These are phyloP conservation scores for Forbesichthys agassizii DNA, from an alignment of 2,113 vertebrate genomes.

Conservation along the genomic window DNA sequence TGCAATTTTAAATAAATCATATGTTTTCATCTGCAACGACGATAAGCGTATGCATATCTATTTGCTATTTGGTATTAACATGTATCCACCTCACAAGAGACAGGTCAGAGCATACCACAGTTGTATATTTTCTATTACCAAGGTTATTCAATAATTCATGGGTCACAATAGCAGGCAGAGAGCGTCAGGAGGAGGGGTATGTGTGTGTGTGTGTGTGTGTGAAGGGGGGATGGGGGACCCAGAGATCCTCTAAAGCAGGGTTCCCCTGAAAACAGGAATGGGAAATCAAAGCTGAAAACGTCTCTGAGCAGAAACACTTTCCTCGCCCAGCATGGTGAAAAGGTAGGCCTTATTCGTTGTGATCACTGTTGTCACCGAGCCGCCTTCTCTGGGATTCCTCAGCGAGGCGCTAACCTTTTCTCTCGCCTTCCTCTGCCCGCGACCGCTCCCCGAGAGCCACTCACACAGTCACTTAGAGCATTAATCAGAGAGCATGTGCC, in stretches of 20 bases:
- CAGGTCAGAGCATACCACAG: conserved; percentile 68
- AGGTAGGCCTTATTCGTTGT: conserved; percentile 61
- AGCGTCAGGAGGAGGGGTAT: conserved; percentile 14
- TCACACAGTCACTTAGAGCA: conserved; percentile 87
- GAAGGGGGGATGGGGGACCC: conserved; percentile 29
- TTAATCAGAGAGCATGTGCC: conserved; percentile 85
- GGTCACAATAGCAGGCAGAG: conserved; percentile 72
- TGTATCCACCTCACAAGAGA: conserved; percentile 52
- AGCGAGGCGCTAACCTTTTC: conserved; percentile 84
- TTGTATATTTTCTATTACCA: conserved; percentile 79
- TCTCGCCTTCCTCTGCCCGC: conserved; percentile 60
- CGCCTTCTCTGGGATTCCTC: conserved; percentile 68
- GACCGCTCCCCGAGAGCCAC: conserved; percentile 76
- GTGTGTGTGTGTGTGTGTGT: background rate
- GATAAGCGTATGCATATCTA: conserved; percentile 58
- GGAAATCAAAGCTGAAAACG: conserved; percentile 59
- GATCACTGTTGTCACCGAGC: conserved; percentile 63
- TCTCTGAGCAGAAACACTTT: conserved; percentile 20
- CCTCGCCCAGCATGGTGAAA: conserved; percentile 18
- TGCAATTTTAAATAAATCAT: conserved; percentile 35
- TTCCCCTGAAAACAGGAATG: conserved; percentile 60
- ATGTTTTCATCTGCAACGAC: conserved; percentile 29
- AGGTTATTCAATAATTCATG: conserved; percentile 80
- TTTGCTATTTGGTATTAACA: conserved; percentile 55
- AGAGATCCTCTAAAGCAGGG: conserved; percentile 60